A percentile compares a stretch with the other conserved stretches of the same genome.
Conservation (phyloP, 2,113 vertebrate genomes). For the Pterocles gutturalis region DNA sequence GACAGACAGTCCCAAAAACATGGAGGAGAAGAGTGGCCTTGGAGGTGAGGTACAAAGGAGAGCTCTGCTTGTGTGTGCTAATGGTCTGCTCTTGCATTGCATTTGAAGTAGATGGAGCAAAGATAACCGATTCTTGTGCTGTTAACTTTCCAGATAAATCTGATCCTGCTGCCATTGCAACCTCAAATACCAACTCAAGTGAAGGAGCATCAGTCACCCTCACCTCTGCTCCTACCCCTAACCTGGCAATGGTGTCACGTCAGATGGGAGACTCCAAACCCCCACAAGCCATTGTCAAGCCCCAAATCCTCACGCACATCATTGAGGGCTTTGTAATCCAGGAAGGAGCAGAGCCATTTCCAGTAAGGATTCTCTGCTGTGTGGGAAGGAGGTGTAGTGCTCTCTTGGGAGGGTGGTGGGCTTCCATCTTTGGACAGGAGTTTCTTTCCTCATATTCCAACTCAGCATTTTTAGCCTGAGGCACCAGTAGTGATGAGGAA, state of each 20-base stretch:
- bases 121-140: not conserved
- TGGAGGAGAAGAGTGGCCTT: slow-evolving; percentile 76
- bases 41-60: slow-evolving; percentile 66
- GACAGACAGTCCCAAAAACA: slow-evolving; percentile 70
- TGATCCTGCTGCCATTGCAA: slow-evolving; percentile 55
- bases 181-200: slow-evolving; percentile 40
- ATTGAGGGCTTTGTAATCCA: slow-evolving; percentile 99
- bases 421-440: not conserved
- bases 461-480: not conserved
- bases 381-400: not conserved
- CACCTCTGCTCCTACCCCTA: slow-evolving; percentile 61
- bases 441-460: not conserved
- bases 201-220: slow-evolving; percentile 58
- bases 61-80: not conserved
- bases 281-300: slow-evolving; percentile 97
- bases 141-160: slow-evolving; percentile 75
- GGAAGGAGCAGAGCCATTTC: slow-evolving; percentile 98
- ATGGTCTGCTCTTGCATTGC: not conserved
- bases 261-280: slow-evolving; percentile 85
- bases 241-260: slow-evolving; percentile 78
- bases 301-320: slow-evolving; percentile 97
- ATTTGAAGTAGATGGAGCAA: not conserved
- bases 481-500: not conserved
- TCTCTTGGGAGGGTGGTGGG: not conserved
- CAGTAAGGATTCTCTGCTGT: slow-evolving; percentile 79